Percentiles rank a stretch among this genome's conserved stretches.
These are phyloP conservation scores for Campoletis sonorensis DNA, from an alignment of 1,140 invertebrate genomes.

Conservation along the genomic window DNA sequence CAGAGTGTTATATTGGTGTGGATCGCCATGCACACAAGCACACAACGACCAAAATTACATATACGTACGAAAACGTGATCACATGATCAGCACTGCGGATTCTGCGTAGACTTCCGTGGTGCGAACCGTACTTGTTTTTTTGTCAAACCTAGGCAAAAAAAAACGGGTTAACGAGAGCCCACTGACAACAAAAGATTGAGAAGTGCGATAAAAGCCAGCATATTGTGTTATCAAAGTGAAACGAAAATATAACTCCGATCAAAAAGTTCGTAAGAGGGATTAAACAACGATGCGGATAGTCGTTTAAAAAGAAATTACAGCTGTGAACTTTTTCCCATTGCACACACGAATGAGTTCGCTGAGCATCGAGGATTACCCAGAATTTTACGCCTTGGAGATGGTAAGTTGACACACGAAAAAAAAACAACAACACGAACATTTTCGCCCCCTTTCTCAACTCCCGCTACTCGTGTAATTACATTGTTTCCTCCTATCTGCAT, in stretches of 20 bases:
- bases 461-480: background rate
- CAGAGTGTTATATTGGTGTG: background rate
- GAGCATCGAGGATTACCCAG: slow-evolving; percentile 46
- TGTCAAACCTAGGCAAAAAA: background rate
- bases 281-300: slow-evolving; percentile 10
- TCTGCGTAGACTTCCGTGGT: slow-evolving; percentile 12
- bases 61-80: background rate
- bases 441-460: background rate
- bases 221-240: background rate
- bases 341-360: slow-evolving; percentile 45
- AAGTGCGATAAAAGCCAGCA: background rate
- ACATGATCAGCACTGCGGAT: background rate
- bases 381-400: slow-evolving; percentile 51
- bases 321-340: background rate
- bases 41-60: background rate
- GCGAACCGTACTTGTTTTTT: slow-evolving; percentile 2
- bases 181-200: background rate
- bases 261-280: background rate
- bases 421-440: background rate
- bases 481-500: slow-evolving; percentile 2
- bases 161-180: background rate
- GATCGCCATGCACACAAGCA: background rate
- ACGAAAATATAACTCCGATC: background rate
- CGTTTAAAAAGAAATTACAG: slow-evolving; percentile 7
- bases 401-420: slow-evolving; percentile 37